phyloP scores from a whole-genome alignment of 2,888 invertebrate genomes.

The Tipula unca region DNA sequence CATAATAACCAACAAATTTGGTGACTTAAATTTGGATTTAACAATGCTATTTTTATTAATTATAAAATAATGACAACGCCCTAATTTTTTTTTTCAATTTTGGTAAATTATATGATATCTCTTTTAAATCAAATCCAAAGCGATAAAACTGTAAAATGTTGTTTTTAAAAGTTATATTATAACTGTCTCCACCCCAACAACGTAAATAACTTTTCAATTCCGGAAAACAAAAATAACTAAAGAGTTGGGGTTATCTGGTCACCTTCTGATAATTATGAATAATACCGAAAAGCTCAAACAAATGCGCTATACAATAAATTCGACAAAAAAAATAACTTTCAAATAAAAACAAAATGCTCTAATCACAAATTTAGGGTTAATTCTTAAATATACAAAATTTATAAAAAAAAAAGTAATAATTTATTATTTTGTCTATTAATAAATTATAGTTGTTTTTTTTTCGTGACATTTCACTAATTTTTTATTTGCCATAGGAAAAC shows the following conservation, averaged over 20 bases:
- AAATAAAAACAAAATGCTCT: not conserved
- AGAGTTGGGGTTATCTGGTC: not conserved
- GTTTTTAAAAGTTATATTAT: too few relatives aligned
- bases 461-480: slow-evolving; percentile 3
- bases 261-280: not conserved
- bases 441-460: not conserved
- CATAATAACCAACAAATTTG: too few relatives aligned
- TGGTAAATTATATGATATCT: too few relatives aligned
- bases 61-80: too few relatives aligned
- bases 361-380: not conserved
- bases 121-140: too few relatives aligned
- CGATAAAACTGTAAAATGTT: too few relatives aligned
- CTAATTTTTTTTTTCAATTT: too few relatives aligned
- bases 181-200: too few relatives aligned
- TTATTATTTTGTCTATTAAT: not conserved
- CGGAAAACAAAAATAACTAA: too few relatives aligned
- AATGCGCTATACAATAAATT: not conserved
- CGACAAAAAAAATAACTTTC: not conserved
- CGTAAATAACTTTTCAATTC: too few relatives aligned
- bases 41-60: too few relatives aligned
- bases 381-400: not conserved
- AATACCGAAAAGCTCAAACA: not conserved
- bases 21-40: too few relatives aligned
- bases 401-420: not conserved
- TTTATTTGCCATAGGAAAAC: not conserved